These are phyloP conservation scores for Tribolium madens DNA, from an alignment of 1,140 invertebrate genomes.

Conservation along the genomic window DNA sequence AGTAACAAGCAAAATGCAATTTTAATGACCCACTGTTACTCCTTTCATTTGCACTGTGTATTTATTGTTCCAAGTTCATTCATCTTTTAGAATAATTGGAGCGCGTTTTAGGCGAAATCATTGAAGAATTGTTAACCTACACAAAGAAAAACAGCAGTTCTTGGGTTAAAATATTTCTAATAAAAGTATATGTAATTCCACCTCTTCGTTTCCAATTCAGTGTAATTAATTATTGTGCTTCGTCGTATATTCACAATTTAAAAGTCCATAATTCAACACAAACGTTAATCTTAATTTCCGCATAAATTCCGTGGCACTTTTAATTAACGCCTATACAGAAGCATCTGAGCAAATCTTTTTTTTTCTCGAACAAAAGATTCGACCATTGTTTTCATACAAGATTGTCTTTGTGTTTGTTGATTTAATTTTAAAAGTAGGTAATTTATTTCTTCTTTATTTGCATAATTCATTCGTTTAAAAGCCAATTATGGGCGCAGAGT, in stretches of 20 bases:
- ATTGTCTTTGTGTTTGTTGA: slow-evolving; percentile 1
- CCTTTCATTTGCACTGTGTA: background rate
- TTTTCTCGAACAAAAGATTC: slow-evolving; percentile 3
- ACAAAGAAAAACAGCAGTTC: background rate
- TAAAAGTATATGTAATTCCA: too few species aligned
- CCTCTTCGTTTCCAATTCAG: background rate
- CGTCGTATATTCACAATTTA: slow-evolving; percentile 17
- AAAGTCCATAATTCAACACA: slow-evolving; percentile 13
- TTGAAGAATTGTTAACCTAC: too few species aligned
- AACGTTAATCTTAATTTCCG: slow-evolving; percentile 37
- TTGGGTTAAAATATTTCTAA: too few species aligned
- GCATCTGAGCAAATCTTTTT: slow-evolving; percentile 10
- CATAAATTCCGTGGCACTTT: slow-evolving; percentile 27
- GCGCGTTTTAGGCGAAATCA: background rate
- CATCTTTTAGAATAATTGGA: background rate
- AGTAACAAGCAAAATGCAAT: background rate
- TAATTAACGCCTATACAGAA: slow-evolving; percentile 31
- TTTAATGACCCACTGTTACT: background rate
- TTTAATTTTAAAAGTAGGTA: slow-evolving; percentile 32
- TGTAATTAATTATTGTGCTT: background rate
- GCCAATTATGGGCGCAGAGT: background rate
- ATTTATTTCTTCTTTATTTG: slow-evolving; percentile 25
- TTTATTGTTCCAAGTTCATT: background rate
- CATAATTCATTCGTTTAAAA: slow-evolving; percentile 20
- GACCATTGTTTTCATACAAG: slow-evolving; percentile 5